Evolutionary conservation across 1,140 invertebrate genomes (phyloP).

Genomic region (Dysdera silvatica): DNA sequence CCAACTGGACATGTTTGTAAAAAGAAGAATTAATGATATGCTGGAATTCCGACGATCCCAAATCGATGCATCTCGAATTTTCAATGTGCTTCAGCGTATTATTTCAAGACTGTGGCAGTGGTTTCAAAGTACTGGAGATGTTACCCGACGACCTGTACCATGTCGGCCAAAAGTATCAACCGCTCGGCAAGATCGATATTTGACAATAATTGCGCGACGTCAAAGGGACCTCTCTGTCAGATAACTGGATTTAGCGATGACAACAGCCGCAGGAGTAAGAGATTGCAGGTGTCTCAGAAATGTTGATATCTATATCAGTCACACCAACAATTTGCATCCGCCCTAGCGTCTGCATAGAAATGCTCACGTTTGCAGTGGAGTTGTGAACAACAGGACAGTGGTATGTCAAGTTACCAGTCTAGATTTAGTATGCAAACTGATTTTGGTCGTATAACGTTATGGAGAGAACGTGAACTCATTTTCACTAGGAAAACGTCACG

Average conservation of each 20-base stretch:
- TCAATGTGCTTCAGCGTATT: neutral
- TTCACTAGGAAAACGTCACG: neutral
- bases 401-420: neutral
- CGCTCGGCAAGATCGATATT: no score
- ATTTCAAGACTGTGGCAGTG: neutral
- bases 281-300: neutral
- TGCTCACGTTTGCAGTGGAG: neutral
- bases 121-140: neutral
- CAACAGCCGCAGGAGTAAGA: no score
- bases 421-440: neutral
- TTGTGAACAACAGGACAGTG: neutral
- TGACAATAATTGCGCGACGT: no score
- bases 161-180: neutral
- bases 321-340: neutral
- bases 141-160: neutral
- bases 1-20: neutral
- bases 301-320: neutral
- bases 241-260: neutral
- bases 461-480: neutral
- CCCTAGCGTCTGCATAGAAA: neutral
- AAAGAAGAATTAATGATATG: neutral
- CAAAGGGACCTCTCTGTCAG: no score
- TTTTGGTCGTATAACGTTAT: neutral
- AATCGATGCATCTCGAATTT: no score
- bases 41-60: neutral